These are phyloP conservation scores for Isoperla grammatica DNA, from an alignment of 2,888 invertebrate species.

Conservation along the genomic window DNA sequence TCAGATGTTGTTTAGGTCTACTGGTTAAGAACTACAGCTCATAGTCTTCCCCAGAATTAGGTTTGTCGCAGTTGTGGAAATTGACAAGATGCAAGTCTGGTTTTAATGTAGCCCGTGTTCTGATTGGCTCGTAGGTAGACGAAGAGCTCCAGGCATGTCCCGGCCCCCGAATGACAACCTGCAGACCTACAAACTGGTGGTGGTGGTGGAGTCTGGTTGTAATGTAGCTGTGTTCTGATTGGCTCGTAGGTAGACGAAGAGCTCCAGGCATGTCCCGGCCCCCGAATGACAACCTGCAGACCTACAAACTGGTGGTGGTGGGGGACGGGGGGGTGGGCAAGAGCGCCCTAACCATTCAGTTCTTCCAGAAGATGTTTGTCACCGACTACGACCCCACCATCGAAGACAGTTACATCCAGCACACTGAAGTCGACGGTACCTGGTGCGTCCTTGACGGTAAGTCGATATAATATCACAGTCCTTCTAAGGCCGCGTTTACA, in stretches of 20 bases:
- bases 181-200: constrained; percentile 74
- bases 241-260: constrained; percentile 24
- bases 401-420: constrained; percentile 92
- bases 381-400: constrained; percentile 95
- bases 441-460: constrained; percentile 87
- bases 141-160: constrained; percentile 46
- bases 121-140: constrained; percentile 28
- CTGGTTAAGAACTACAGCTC: too few species aligned
- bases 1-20: too few species aligned
- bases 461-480: too few species aligned
- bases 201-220: constrained; percentile 93
- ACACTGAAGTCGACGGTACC: constrained; percentile 87
- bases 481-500: too few species aligned
- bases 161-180: constrained; percentile 63
- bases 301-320: constrained; percentile 85
- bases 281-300: constrained; percentile 56
- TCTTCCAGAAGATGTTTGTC: constrained; percentile 91
- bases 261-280: constrained; percentile 55
- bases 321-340: constrained; percentile 95
- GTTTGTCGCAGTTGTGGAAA: too few species aligned
- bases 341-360: constrained; percentile 94
- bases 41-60: too few species aligned
- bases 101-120: too few species aligned
- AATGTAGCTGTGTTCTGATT: too few species aligned
- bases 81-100: too few species aligned